phyloP scores from a whole-genome alignment of 2,113 vertebrate genomes.

The Panurus biarmicus region DNA sequence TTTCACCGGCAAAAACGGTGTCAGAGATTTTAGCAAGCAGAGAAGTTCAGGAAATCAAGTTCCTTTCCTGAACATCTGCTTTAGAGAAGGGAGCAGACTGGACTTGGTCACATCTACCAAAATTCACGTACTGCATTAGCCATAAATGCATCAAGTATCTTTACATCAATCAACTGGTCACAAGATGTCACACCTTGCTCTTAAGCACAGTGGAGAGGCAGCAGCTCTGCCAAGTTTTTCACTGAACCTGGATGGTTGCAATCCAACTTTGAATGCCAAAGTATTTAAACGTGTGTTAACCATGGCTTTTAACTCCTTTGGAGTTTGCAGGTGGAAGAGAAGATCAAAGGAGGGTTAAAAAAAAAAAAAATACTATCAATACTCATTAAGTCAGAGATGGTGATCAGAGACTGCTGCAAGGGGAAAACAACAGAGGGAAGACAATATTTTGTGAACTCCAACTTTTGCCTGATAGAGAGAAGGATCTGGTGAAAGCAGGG shows the following conservation, averaged over 20 bases:
- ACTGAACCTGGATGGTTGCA: background rate
- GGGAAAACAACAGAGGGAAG: background rate
- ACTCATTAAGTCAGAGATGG: conserved; percentile 36
- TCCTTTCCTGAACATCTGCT: background rate
- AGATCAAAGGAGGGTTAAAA: background rate
- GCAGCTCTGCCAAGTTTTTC: background rate
- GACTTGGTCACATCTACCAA: background rate
- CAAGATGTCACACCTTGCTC: background rate
- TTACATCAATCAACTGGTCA: background rate
- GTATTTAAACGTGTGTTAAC: conserved; percentile 38
- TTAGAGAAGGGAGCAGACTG: background rate
- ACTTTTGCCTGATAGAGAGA: background rate
- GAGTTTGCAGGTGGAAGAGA: conserved; percentile 44
- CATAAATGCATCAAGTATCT: background rate
- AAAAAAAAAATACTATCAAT: background rate
- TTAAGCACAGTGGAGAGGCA: background rate
- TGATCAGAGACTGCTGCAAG: conserved; percentile 23
- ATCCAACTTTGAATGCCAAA: background rate
- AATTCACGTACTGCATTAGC: background rate
- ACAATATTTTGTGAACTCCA: background rate
- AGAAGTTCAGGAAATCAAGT: background rate
- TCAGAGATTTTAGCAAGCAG: background rate
- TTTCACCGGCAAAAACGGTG: background rate
- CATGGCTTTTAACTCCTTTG: background rate
- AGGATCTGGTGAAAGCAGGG: background rate